Evolutionary conservation across 2,797 vertebrate species (phyloP).

Genomic region (Melanotaenia nigrans): DNA sequence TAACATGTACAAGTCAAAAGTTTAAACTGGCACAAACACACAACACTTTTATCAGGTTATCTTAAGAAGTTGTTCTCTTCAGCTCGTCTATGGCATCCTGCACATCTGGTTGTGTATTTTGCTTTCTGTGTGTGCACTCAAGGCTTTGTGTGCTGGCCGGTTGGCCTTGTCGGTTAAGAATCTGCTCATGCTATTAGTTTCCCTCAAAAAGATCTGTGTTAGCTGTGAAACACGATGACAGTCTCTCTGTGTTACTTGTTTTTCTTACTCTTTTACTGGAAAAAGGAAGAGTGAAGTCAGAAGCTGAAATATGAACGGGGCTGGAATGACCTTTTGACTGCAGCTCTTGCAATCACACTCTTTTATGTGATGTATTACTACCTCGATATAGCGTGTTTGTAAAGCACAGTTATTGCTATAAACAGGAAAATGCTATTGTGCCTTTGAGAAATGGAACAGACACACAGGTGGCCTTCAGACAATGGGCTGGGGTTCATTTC

Average conservation of each 20-base stretch:
- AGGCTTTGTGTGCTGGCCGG: constrained; percentile 57
- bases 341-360: constrained; percentile 9
- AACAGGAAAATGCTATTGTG: constrained; percentile 67
- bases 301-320: constrained; percentile 52
- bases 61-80: constrained; percentile 18
- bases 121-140: constrained; percentile 41
- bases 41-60: constrained; percentile 19
- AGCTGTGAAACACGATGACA: constrained; percentile 63
- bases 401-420: constrained; percentile 31
- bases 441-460: constrained; percentile 54
- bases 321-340: constrained; percentile 64
- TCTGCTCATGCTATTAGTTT: constrained; percentile 65
- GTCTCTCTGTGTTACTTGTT: constrained; percentile 14
- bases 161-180: constrained; percentile 31
- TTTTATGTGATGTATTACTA: constrained; percentile 50
- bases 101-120: constrained; percentile 61
- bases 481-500: constrained; percentile 56
- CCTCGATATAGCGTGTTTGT: constrained; percentile 49
- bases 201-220: constrained; percentile 57
- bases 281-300: constrained; percentile 49
- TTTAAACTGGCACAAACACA: constrained; percentile 9
- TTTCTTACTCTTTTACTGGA: constrained; percentile 36
- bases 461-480: constrained; percentile 70
- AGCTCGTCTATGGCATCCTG: constrained; percentile 26
- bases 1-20: constrained; percentile 4